Evolutionary conservation across 1,140 invertebrate genomes (phyloP).

Genomic region (Musca domestica): DNA sequence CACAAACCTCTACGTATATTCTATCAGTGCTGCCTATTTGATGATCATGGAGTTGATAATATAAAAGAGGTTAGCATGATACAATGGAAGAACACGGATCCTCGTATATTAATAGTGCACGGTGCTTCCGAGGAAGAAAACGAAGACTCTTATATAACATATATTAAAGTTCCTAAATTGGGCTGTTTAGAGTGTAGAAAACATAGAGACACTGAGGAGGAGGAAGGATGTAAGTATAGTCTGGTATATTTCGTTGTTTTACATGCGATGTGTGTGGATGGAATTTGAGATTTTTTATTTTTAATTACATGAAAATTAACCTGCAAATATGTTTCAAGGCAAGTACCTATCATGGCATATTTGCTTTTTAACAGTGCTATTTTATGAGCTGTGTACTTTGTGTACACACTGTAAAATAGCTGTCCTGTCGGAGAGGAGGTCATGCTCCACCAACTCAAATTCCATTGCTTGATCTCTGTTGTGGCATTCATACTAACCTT

Average conservation of each 20-base stretch:
- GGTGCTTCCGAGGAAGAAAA: conserved; percentile 52
- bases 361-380: no score
- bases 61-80: conserved; percentile 60
- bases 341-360: no score
- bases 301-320: no score
- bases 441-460: no score
- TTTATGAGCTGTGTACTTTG: no score
- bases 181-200: conserved; percentile 53
- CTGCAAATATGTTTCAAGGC: no score
- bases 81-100: conserved; percentile 60
- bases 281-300: not conserved
- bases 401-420: no score
- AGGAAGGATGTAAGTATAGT: conserved; percentile 27
- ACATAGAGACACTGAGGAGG: conserved; percentile 38
- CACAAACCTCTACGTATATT: conserved; percentile 43
- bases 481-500: no score
- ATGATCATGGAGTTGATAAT: conserved; percentile 60
- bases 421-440: no score
- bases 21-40: conserved; percentile 57
- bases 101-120: conserved; percentile 59
- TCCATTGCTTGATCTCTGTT: no score
- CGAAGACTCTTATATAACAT: conserved; percentile 52
- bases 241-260: not conserved
- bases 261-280: not conserved
- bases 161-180: conserved; percentile 53